Percentiles rank a stretch among this genome's conserved stretches.
Conservation (phyloP, 2,113 vertebrate species). For the Terrapene triunguis region DNA sequence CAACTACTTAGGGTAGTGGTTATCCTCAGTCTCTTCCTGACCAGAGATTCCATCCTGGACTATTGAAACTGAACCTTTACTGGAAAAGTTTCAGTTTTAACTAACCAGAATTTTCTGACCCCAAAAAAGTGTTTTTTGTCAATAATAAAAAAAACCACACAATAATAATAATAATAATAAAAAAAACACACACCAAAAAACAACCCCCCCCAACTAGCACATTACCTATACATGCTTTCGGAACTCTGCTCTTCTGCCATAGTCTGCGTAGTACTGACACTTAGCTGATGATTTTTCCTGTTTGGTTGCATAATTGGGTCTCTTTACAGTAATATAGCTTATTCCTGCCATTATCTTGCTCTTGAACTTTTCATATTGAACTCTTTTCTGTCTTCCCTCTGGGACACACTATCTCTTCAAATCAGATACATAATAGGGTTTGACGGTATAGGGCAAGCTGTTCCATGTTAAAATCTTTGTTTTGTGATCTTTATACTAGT, state of each 20-base stretch:
- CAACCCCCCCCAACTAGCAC: not conserved
- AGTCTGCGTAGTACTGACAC: not conserved
- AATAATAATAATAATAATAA: too few species aligned
- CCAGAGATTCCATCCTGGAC: not conserved
- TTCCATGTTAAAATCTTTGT: not conserved
- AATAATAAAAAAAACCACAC: too few species aligned
- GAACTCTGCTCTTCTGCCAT: not conserved
- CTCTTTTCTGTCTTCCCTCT: not conserved
- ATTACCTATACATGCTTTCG: not conserved
- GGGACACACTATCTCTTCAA: not conserved
- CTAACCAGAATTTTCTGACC: not conserved
- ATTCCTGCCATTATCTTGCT: not conserved
- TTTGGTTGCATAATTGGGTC: conserved; percentile 16
- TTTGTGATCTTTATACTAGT: not conserved
- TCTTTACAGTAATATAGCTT: not conserved
- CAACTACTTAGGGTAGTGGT: not conserved
- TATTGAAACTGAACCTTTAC: not conserved
- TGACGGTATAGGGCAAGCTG: not conserved
- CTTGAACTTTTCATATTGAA: conserved; percentile 33
- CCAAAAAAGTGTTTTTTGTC: too few species aligned
- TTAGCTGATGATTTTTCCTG: conserved; percentile 19
- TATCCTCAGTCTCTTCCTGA: not conserved
- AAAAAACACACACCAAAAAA: too few species aligned
- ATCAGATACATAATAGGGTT: not conserved
- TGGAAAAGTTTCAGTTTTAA: not conserved